Conservation (phyloP, 1,140 invertebrate species). For the Spodoptera litura region DNA sequence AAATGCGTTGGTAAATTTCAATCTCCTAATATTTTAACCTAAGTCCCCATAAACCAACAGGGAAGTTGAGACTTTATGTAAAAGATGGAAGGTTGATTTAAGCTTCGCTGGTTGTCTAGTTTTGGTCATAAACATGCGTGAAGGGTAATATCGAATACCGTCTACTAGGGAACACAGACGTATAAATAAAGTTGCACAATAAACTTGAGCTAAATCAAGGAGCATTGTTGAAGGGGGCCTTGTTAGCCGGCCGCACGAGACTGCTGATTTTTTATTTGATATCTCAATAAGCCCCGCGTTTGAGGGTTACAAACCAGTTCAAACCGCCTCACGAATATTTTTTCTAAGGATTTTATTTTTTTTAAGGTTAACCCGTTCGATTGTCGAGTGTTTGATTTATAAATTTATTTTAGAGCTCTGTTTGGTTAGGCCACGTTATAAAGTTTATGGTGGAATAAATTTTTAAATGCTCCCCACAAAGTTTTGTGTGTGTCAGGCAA, state of each 20-base stretch:
- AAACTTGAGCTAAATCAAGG: slow-evolving; percentile 80
- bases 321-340: slow-evolving; percentile 52
- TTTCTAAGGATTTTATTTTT: slow-evolving; percentile 68
- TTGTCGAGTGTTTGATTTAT: slow-evolving; percentile 75
- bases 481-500: slow-evolving; percentile 49
- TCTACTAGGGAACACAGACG: slow-evolving; percentile 70
- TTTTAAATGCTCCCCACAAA: slow-evolving; percentile 53
- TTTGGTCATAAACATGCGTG: slow-evolving; percentile 46
- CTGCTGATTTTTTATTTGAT: slow-evolving; percentile 85
- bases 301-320: slow-evolving; percentile 69
- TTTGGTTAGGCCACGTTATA: slow-evolving; percentile 63
- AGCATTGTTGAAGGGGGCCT: slow-evolving; percentile 78
- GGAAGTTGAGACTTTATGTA: slow-evolving; percentile 13
- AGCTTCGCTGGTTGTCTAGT: slow-evolving; percentile 37
- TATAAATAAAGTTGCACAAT: slow-evolving; percentile 83
- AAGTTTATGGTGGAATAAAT: slow-evolving; percentile 62
- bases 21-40: not conserved
- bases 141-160: slow-evolving; percentile 65
- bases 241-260: slow-evolving; percentile 73
- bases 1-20: slow-evolving; percentile 76
- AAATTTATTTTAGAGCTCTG: slow-evolving; percentile 71
- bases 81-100: slow-evolving; percentile 47
- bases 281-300: slow-evolving; percentile 79
- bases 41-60: not conserved
- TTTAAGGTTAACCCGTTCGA: slow-evolving; percentile 44